phyloP scores from a whole-genome alignment of 1,140 invertebrate genomes.

The Drosophila eugracilis region DNA sequence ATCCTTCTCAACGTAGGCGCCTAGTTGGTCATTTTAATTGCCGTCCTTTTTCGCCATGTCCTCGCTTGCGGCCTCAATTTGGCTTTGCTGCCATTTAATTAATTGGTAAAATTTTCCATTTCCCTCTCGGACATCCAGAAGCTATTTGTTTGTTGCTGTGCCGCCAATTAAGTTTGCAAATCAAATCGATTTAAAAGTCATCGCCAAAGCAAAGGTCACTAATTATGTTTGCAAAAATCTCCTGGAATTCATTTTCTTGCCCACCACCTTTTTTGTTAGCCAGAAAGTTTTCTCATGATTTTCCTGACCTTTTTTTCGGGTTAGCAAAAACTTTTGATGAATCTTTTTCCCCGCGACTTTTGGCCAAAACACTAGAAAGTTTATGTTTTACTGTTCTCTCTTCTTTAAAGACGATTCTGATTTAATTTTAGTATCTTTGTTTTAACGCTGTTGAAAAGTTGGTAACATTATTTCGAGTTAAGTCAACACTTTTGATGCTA shows the following conservation, averaged over 20 bases:
- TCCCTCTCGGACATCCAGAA: conserved; percentile 2
- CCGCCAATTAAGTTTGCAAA: conserved; percentile 50
- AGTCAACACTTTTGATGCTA: not conserved
- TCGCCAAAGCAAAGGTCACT: conserved; percentile 19
- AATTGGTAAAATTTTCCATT: conserved; percentile 62
- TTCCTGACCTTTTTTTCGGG: conserved; percentile 15
- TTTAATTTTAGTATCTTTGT: conserved; percentile 1
- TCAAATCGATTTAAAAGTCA: conserved; percentile 56
- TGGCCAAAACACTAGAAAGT: not conserved
- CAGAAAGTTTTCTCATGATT: conserved; percentile 21
- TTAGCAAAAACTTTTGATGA: conserved; percentile 41
- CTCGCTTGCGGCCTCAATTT: conserved; percentile 25
- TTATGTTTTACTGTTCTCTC: conserved; percentile 1
- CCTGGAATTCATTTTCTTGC: conserved; percentile 45
- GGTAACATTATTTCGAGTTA: not conserved
- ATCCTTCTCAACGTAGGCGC: conserved; percentile 32
- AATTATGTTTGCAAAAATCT: conserved; percentile 32
- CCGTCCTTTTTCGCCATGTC: conserved; percentile 36
- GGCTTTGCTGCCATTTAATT: conserved; percentile 52
- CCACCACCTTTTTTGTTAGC: conserved; percentile 7
- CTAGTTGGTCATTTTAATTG: conserved; percentile 66
- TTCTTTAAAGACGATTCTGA: not conserved
- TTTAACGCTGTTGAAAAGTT: not conserved
- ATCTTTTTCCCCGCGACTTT: conserved; percentile 6
- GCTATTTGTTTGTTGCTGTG: conserved; percentile 7